Evolutionary conservation across 2,113 vertebrate species (phyloP).

Genomic region (Pogona vitticeps): DNA sequence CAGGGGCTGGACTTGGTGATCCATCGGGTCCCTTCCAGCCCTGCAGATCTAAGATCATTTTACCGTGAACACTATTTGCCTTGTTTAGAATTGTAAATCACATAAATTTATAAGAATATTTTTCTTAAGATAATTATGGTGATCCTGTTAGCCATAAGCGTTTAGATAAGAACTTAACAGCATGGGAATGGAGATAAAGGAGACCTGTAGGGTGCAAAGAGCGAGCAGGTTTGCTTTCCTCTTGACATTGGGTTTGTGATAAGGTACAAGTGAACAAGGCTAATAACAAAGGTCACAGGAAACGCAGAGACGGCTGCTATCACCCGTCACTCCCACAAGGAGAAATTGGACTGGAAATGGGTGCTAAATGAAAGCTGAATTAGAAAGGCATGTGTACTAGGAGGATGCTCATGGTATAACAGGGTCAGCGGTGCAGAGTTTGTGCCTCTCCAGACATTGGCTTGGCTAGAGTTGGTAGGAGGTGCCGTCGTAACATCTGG

Average conservation of each 20-base stretch:
- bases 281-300: slow-evolving; percentile 15
- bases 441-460: not conserved
- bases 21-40: too few species aligned
- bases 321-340: not conserved
- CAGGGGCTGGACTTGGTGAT: too few species aligned
- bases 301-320: not conserved
- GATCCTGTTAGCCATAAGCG: not conserved
- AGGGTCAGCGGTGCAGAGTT: too few species aligned
- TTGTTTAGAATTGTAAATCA: too few species aligned
- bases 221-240: not conserved
- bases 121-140: not conserved
- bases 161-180: not conserved
- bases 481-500: too few species aligned
- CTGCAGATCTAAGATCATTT: not conserved
- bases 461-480: too few species aligned
- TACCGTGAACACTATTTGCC: not conserved
- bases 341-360: too few species aligned
- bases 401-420: not conserved
- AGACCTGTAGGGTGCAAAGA: slow-evolving; percentile 21
- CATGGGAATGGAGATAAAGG: not conserved
- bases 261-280: slow-evolving; percentile 10
- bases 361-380: not conserved
- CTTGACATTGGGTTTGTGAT: slow-evolving; percentile 25
- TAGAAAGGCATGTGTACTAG: not conserved
- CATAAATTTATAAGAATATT: not conserved